Evolutionary conservation across 2,113 vertebrate species (phyloP), one percentile per base, ranked within the genome.

Genomic region (Noturus placidus): DNA sequence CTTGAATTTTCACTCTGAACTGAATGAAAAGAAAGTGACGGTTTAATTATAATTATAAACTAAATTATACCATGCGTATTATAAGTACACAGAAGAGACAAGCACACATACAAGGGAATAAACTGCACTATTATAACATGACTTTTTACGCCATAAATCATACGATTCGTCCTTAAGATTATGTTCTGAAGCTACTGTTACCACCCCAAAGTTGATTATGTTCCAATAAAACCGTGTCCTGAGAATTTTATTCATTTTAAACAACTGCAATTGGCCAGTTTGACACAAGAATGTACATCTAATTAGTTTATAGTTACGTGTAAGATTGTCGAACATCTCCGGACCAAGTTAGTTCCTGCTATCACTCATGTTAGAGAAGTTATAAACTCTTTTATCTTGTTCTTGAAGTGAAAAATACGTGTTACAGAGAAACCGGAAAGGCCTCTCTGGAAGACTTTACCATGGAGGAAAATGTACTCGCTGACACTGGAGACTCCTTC

Each of bases 51-150:
- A 54, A 52, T 78, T 67, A 86, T 79, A 92, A 92, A 93, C 84
- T 90, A 85, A 87, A 89, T 92, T 93, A 91, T 91, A 86, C 67
- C 50, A 81, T 72, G 20, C 6, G 38, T 72, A 70, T 38, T 70
- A 83, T 19, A 52, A 63, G 0, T 54, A 61, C 33, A 77, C 27
- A 50, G 78, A 33, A 8, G 30, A 83, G n/a, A 67, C 65, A 6
- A 33, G 0, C 65, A 33, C 1, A 33, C 14, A 69, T 33, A 72
- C 69, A 72, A 38, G 69, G 56, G 52, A 85, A 88, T 85, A 84
- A 80, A 85, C 72, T 61, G 80, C 67, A 86, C 77, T 63, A 69
- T 20, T 72, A 9, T 38, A 20, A 20, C 27, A 25, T 35, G 22
- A 77, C 35, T 38, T 72, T 72, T 72, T 74, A 77, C 38, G 14